Evolutionary conservation across 2,797 vertebrate species (phyloP).

Genomic region (Poecilia picta): DNA sequence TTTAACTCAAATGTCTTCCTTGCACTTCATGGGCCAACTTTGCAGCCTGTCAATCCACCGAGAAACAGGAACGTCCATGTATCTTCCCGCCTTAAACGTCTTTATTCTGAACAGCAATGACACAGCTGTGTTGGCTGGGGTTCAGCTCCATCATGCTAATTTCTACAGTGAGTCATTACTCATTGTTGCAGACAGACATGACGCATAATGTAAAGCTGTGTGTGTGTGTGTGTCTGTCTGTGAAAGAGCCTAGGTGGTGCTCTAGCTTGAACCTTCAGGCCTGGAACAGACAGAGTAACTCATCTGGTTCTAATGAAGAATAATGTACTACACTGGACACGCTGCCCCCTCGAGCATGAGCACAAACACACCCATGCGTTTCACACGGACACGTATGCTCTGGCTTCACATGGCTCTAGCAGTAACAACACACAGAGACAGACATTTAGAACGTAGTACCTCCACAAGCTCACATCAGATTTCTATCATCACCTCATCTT

Average conservation of each 20-base stretch:
- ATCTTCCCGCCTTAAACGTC: neutral
- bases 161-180: slow-evolving; percentile 34
- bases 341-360: slow-evolving; percentile 21
- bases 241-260: slow-evolving; percentile 50
- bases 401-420: slow-evolving; percentile 13
- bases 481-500: neutral
- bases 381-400: slow-evolving; percentile 6
- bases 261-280: slow-evolving; percentile 72
- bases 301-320: slow-evolving; percentile 80
- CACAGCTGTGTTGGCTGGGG: slow-evolving; percentile 28
- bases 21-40: neutral
- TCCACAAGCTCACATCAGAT: neutral
- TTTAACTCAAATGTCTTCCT: neutral
- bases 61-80: neutral
- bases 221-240: neutral
- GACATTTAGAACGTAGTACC: neutral
- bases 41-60: neutral
- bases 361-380: slow-evolving; percentile 18
- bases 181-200: slow-evolving; percentile 40
- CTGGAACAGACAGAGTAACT: slow-evolving; percentile 75
- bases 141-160: slow-evolving; percentile 45
- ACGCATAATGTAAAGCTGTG: slow-evolving; percentile 27
- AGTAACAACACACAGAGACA: neutral
- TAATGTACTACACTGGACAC: slow-evolving; percentile 68
- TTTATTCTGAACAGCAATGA: slow-evolving; percentile 19